Conservation (phyloP, 2,888 invertebrate species). For the Atethmia centrago region DNA sequence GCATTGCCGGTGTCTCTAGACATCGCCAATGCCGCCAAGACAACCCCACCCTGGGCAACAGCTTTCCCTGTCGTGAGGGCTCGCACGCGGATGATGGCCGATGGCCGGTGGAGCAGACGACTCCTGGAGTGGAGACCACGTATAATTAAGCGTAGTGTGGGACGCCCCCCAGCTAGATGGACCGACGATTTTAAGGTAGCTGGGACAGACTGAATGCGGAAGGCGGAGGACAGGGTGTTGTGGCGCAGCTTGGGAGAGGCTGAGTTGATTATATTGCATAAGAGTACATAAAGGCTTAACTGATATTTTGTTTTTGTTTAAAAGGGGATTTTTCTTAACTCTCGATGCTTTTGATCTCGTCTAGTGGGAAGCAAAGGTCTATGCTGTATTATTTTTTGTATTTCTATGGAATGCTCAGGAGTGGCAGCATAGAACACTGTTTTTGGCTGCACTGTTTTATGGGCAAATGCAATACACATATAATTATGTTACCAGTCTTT, state of each 20-base stretch:
- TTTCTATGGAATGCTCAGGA: neutral
- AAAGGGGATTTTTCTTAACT: neutral
- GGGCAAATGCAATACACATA: neutral
- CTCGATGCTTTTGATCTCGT: neutral
- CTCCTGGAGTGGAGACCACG: neutral
- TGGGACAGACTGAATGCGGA: neutral
- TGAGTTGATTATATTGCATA: neutral
- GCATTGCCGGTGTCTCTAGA: too few species aligned
- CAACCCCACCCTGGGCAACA: too few species aligned
- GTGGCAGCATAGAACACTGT: neutral
- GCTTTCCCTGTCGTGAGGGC: too few species aligned
- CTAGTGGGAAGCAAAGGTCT: neutral
- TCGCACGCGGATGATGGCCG: too few species aligned
- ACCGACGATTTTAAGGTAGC: neutral
- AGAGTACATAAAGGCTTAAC: too few species aligned
- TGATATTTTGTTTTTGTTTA: neutral
- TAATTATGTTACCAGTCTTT: constrained; percentile 93
- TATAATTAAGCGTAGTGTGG: neutral
- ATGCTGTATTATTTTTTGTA: neutral
- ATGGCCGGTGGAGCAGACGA: neutral
- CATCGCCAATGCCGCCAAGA: too few species aligned
- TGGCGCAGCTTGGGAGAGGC: neutral
- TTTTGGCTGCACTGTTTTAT: neutral
- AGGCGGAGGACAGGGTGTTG: neutral
- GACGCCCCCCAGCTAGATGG: neutral